A percentile compares a stretch with the other conserved stretches of the same genome.
Conservation (phyloP, 2,888 invertebrate species). For the Galerucella nymphaeae region DNA sequence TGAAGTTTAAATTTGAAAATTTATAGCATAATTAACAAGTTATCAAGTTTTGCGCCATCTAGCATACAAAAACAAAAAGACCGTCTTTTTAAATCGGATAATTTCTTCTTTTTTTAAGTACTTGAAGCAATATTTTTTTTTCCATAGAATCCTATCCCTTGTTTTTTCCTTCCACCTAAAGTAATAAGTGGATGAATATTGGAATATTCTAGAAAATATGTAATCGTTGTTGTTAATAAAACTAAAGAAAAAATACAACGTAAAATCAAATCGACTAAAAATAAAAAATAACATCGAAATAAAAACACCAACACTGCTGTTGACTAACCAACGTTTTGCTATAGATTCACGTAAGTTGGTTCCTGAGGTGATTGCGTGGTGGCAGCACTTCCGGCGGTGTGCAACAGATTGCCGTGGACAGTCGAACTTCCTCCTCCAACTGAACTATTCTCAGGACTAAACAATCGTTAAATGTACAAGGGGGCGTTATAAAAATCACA, state of each 20-base stretch:
- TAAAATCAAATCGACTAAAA: conserved; percentile 38
- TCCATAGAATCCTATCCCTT: no score
- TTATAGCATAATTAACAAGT: no score
- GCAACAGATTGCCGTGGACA: conserved; percentile 63
- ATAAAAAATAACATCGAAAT: conserved; percentile 47
- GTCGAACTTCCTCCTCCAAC: conserved; percentile 61
- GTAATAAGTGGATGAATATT: background rate
- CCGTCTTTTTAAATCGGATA: no score
- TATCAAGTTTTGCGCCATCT: no score
- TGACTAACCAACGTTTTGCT: conserved; percentile 70
- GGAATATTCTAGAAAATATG: conserved; percentile 8
- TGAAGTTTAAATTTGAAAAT: no score
- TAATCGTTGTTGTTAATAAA: conserved; percentile 2
- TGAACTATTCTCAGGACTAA: conserved; percentile 65
- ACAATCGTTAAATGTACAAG: conserved; percentile 65
- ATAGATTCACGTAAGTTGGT: conserved; percentile 94
- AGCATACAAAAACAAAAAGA: no score
- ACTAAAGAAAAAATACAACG: conserved; percentile 25
- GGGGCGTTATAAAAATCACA: conserved; percentile 55
- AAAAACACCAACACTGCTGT: conserved; percentile 64
- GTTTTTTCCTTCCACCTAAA: no score
- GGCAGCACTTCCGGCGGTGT: conserved; percentile 69
- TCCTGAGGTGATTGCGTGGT: conserved; percentile 81
- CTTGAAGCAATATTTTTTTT: no score
- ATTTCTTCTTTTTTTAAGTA: background rate